A percentile compares a stretch with the other conserved stretches of the same genome.
These are phyloP conservation scores for Anguilla rostrata DNA, from an alignment of 2,113 vertebrate species.

Conservation along the genomic window DNA sequence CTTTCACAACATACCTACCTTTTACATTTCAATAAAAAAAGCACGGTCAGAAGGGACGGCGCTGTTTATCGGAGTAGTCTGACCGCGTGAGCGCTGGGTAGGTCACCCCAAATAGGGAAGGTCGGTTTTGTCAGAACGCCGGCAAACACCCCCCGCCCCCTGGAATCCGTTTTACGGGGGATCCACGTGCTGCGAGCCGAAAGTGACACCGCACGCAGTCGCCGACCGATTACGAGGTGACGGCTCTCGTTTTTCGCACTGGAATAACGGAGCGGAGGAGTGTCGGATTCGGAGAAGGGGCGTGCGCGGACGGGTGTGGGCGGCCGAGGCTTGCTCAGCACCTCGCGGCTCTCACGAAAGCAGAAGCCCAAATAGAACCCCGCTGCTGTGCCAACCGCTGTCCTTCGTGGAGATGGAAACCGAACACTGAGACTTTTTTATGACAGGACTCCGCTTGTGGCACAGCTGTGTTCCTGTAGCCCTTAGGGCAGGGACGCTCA, in stretches of 20 bases:
- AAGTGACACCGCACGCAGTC: slow-evolving; percentile 65
- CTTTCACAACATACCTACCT: no score
- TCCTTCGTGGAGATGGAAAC: not conserved
- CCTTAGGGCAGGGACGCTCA: no score
- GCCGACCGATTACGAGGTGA: slow-evolving; percentile 71
- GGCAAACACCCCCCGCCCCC: not conserved
- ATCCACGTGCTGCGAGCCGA: slow-evolving; percentile 65
- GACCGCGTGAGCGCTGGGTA: no score
- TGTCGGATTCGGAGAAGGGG: slow-evolving; percentile 50
- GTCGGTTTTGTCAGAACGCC: no score
- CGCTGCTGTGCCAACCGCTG: not conserved
- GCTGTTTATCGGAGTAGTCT: no score
- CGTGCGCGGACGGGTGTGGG: no score
- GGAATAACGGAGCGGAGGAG: slow-evolving; percentile 52
- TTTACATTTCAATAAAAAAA: no score
- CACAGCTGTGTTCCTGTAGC: not conserved
- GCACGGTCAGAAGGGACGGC: no score
- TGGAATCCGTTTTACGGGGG: slow-evolving; percentile 52
- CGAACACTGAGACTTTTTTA: not conserved
- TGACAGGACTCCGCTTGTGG: not conserved
- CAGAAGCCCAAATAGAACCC: slow-evolving; percentile 10
- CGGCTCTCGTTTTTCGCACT: slow-evolving; percentile 70
- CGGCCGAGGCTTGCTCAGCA: no score
- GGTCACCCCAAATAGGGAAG: no score
- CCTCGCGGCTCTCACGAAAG: not conserved